These are phyloP conservation scores for Neomonachus schauinslandi DNA, from an alignment of 2,113 vertebrate species.

Conservation along the genomic window DNA sequence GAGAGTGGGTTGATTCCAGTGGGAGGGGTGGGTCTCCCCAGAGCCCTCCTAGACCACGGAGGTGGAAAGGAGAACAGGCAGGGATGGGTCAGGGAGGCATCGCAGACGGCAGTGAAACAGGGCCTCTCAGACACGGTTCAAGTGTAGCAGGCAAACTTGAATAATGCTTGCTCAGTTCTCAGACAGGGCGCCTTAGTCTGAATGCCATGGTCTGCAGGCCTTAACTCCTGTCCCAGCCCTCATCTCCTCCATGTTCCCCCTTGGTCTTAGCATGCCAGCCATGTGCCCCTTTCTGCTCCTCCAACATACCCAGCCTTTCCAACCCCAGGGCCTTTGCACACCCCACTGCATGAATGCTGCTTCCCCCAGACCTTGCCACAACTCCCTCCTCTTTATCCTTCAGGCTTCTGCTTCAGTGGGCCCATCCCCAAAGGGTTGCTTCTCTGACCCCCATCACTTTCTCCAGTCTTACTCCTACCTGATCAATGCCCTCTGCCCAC, in stretches of 20 bases:
- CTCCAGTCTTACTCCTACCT: not conserved
- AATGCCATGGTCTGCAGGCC: accelerated
- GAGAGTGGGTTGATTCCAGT: not conserved
- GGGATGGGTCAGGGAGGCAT: no score
- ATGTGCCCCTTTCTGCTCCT: not conserved
- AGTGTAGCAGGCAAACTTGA: not conserved
- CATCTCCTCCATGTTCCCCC: not conserved
- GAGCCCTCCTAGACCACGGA: not conserved
- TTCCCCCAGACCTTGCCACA: not conserved
- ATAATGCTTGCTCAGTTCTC: not conserved
- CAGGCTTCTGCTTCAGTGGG: not conserved
- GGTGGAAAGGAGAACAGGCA: not conserved
- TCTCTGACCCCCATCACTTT: not conserved
- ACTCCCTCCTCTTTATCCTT: not conserved
- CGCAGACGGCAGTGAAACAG: accelerated
- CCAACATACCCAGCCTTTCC: not conserved
- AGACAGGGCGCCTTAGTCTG: accelerated
- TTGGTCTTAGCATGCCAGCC: not conserved
- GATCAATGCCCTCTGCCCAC: not conserved
- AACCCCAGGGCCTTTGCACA: slow-evolving; percentile 43
- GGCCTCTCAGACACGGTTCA: accelerated
- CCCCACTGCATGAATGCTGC: accelerated
- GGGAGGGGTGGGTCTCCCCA: not conserved
- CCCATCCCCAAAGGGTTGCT: not conserved
- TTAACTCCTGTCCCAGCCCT: no score